These are phyloP conservation scores for Phodopus roborovskii DNA, from an alignment of 2,113 vertebrate species.

Conservation along the genomic window DNA sequence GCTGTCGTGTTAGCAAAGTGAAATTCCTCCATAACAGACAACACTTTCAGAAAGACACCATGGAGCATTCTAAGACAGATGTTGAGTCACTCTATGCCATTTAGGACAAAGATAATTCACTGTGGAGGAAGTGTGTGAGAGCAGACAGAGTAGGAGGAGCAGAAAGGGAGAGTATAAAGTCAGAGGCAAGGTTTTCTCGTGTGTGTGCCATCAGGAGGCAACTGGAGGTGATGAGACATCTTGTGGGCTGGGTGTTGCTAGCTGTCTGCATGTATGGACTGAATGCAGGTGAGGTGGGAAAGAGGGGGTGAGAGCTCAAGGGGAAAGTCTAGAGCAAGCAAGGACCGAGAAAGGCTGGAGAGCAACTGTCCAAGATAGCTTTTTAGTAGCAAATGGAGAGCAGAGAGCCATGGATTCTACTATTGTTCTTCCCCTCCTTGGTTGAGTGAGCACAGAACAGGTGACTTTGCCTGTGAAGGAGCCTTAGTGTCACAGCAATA, in stretches of 20 bases:
- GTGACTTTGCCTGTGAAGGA: background rate
- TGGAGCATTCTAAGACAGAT: background rate
- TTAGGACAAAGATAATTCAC: rapidly evolving
- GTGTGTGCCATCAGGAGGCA: background rate
- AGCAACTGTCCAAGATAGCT: too few relatives aligned
- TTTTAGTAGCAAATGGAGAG: background rate
- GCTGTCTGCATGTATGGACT: background rate
- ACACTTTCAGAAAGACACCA: background rate
- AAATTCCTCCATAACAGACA: background rate
- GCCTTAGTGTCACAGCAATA: background rate
- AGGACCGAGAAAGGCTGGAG: background rate
- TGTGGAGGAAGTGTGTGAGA: background rate
- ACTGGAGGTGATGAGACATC: background rate
- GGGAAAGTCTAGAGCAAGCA: background rate
- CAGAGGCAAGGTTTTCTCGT: rapidly evolving
- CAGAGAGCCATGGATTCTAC: background rate
- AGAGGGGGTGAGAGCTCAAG: rapidly evolving
- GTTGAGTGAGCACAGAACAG: background rate
- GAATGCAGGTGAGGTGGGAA: slow-evolving; percentile 51
- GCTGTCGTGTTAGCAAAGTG: background rate
- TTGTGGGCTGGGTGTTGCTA: slow-evolving; percentile 3
- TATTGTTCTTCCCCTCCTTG: background rate
- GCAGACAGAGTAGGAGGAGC: slow-evolving; percentile 18
- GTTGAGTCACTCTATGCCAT: background rate
- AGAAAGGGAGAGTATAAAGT: slow-evolving; percentile 6